Base-by-base conservation (phyloP, 1,140 invertebrate species). In the Diprion similis region DNA sequence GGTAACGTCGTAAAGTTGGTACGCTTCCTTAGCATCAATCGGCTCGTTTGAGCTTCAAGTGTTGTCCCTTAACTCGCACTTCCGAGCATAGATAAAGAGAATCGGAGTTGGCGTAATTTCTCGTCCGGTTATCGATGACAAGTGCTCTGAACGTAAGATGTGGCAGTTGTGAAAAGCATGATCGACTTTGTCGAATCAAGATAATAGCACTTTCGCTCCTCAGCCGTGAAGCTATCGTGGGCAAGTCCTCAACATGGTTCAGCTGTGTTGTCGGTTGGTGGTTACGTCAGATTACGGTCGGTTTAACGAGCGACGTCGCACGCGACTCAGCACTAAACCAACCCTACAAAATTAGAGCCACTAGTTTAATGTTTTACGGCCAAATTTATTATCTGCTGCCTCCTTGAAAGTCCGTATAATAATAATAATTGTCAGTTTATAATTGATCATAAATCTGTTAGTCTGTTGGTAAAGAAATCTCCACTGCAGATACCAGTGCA, bases 371-470 rank as follows among this genome's bases (percentile, higher is more conserved):
- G 81, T 86, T 88, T 88, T 88, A 88, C 81, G 85, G 80, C 80
- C 78, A 79, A 84, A 87, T 88, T 88, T 88, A 88, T 88, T 88
- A 88, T 88, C 85, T 88, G 86, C 86, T 88, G 86, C 82, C 85
- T 87, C 82, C 85, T 88, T 86, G 86, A 85, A 87, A 85, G 82
- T 87, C 77, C 82, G 81, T 78, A 85, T 82, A 84, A 88, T 88
- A 87, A 86, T 80, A 86, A 87, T 88, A 84, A 88, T 88, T 88
- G 86, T 88, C 86, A 88, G 82, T 80, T 88, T 87, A 85, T 87
- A 88, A 86, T 87, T 75, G 77, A 80, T 84, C 83, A 81, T 87
- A 88, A 88, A 87, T 88, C 82, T 81, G 24, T 37, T 37, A 6
- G 24, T 37, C 24, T 37, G 73, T 73, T 70, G 18, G 77, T 71